phyloP scores from a whole-genome alignment of 2,797 vertebrate genomes.

The Thalassophryne amazonica region DNA sequence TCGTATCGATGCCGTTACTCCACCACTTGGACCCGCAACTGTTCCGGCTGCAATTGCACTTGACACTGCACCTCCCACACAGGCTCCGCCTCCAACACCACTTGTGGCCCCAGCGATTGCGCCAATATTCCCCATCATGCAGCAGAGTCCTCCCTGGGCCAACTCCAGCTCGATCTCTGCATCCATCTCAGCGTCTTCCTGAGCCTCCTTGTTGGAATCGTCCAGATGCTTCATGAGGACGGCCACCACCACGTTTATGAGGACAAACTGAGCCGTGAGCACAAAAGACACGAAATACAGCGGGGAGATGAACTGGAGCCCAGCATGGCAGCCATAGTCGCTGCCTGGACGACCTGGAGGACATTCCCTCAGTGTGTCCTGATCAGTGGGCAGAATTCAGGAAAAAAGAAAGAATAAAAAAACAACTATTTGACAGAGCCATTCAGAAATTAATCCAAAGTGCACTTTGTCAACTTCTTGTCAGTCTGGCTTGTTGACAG shows the following conservation, averaged over 20 bases:
- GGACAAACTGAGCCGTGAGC: conserved; percentile 94
- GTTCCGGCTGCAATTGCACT: conserved; percentile 14
- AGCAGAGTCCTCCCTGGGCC: conserved; percentile 86
- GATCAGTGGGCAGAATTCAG: not conserved
- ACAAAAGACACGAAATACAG: conserved; percentile 97
- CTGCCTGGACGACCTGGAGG: conserved; percentile 71
- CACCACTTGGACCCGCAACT: not conserved
- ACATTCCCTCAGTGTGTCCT: conserved; percentile 69
- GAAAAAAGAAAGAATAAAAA: not conserved
- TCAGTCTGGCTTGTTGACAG: not conserved
- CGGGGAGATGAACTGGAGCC: conserved; percentile 93
- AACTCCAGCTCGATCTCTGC: conserved; percentile 92
- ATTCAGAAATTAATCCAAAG: not conserved
- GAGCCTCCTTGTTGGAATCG: conserved; percentile 95
- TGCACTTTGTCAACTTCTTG: not conserved
- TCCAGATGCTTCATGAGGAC: conserved; percentile 91
- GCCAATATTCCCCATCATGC: conserved; percentile 72
- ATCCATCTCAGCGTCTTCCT: conserved; percentile 95
- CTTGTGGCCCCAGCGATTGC: conserved; percentile 66
- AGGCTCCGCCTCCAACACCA: conserved; percentile 32
- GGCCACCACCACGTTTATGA: conserved; percentile 96
- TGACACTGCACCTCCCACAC: not conserved
- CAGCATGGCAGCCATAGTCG: conserved; percentile 88
- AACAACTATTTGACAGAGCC: not conserved
- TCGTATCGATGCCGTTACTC: conserved; percentile 21